Evolutionary conservation across 1,140 invertebrate genomes (phyloP).

Genomic region (Anadara kagoshimensis): DNA sequence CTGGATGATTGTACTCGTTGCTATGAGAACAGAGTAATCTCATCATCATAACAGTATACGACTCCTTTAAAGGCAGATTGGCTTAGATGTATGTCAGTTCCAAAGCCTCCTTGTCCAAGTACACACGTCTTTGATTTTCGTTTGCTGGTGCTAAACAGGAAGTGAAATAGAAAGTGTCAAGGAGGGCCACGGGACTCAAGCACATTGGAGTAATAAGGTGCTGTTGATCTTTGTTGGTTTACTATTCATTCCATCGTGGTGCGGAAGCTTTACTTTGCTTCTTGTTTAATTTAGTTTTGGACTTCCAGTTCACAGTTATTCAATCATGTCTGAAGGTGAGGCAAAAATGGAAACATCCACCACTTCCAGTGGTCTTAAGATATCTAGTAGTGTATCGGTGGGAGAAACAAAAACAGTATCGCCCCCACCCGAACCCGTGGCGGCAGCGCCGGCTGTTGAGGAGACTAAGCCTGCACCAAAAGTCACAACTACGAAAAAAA

Average conservation of each 20-base stretch:
- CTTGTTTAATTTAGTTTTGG: too few relatives aligned
- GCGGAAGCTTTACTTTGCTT: too few relatives aligned
- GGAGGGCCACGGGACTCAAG: not conserved
- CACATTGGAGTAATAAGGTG: slow-evolving; percentile 8
- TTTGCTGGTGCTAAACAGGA: too few relatives aligned
- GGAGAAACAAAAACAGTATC: slow-evolving; percentile 5
- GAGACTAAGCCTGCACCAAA: slow-evolving; percentile 15
- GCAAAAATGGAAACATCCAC: too few relatives aligned
- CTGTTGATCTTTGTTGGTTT: slow-evolving; percentile 5
- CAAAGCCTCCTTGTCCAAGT: slow-evolving; percentile 24
- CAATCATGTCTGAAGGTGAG: too few relatives aligned
- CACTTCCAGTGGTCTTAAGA: too few relatives aligned
- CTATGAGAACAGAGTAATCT: slow-evolving; percentile 14
- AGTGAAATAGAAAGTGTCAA: too few relatives aligned
- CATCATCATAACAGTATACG: slow-evolving; percentile 32
- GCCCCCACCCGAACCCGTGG: slow-evolving; percentile 17
- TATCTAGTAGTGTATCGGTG: slow-evolving; percentile 8
- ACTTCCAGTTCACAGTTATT: too few relatives aligned
- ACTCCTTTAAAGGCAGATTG: slow-evolving; percentile 40
- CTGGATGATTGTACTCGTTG: slow-evolving; percentile 5
- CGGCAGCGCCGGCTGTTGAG: slow-evolving; percentile 14
- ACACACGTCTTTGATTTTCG: not conserved
- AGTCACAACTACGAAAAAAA: slow-evolving; percentile 9
- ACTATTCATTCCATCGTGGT: too few relatives aligned
- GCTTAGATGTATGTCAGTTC: slow-evolving; percentile 23